Conservation (phyloP, 2,888 invertebrate species). For the Drosophila infuscata region DNA sequence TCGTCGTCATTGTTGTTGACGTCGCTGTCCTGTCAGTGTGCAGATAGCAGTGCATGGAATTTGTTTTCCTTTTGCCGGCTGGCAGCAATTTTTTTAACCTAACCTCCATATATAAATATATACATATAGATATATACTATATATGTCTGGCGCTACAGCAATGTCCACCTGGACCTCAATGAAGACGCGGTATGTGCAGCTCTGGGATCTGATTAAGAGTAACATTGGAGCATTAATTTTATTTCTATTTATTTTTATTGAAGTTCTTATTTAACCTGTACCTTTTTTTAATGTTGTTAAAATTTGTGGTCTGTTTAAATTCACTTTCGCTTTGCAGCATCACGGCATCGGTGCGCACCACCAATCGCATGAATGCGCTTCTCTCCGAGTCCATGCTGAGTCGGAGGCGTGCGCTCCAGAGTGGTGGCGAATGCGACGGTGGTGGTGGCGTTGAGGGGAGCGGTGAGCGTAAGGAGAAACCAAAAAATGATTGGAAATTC, state of each 20-base stretch:
- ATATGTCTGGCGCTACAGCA: conserved; percentile 42
- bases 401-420: conserved; percentile 72
- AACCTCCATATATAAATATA: not conserved
- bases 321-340: conserved; percentile 71
- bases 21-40: conserved; percentile 64
- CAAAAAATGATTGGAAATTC: conserved; percentile 81
- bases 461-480: conserved; percentile 63
- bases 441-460: conserved; percentile 44
- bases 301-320: not conserved
- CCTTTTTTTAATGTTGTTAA: not conserved
- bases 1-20: conserved; percentile 53
- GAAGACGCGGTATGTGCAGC: conserved; percentile 77
- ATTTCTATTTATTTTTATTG: not conserved
- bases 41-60: conserved; percentile 73
- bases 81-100: conserved; percentile 30
- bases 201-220: not conserved
- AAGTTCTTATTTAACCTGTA: not conserved
- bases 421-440: conserved; percentile 50
- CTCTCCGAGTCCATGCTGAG: conserved; percentile 83
- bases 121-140: not conserved
- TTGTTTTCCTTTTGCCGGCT: conserved; percentile 70
- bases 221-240: conserved; percentile 13
- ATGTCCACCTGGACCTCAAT: conserved; percentile 81
- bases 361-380: conserved; percentile 84
- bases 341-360: conserved; percentile 84